Evolutionary conservation across 1,140 invertebrate species (phyloP), one percentile per base, ranked within the genome.

Genomic region (Leptonema lineaticorne): DNA sequence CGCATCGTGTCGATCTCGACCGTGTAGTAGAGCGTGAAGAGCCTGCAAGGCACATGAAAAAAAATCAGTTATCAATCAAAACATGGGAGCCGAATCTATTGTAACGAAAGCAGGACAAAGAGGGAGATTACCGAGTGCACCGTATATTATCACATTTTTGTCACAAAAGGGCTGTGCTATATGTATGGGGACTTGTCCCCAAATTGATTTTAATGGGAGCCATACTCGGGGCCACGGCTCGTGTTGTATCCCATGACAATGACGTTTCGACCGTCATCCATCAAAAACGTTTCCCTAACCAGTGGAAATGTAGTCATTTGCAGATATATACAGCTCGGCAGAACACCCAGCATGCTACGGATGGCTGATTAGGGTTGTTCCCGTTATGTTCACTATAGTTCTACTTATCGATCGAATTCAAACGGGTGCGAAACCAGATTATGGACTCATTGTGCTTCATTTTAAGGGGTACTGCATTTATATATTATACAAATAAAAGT

Each of bases 1-100:
- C 50, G 50, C 20, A 26, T 53, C 50, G 50, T 24, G 20, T 53
- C 50, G 50, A 53, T 53, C 50, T 53, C 50, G 20, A 53, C 22
- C 11, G 50, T 53, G 50, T 26, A 53, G 50, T 24, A 7, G 24
- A 53, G 50, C 50, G 24, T 53, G 22, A 53, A 26, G 50, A n/a
- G 2, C n/a, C 14, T 22, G 9, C 50, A 41, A n/a, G n/a, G n/a
- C n/a, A 9, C 37, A 6, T 18, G 11, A 16, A 28, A 46, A 70
- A 69, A 66, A 70, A 62, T 65, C 56, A 53, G 69, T 67, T 66
- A 70, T 70, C 69, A 70, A 70, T 70, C 69, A 70, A 70, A 70
- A 70, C 69, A 70, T 53, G 57, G 69, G 18, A 62, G 53, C 27
- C 30, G 58, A 63, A 65, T 37, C 37, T 41, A 66, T 70, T 58